Percentiles rank a stretch among this genome's conserved stretches.
phyloP scores from a whole-genome alignment of 2,888 invertebrate genomes.

The Calliphora vomitoria region DNA sequence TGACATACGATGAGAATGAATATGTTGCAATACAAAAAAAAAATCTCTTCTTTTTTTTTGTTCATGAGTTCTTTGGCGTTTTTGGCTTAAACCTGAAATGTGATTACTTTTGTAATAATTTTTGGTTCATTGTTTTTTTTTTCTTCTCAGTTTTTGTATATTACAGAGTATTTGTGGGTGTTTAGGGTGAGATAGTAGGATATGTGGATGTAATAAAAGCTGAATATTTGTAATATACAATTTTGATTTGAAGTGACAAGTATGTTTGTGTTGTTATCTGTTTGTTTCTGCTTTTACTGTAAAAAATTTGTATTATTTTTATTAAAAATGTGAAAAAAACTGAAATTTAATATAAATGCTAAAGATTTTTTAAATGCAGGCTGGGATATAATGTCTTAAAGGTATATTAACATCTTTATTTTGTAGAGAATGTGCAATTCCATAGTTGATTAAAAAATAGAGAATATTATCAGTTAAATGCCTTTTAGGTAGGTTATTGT shows the following conservation, averaged over 20 bases:
- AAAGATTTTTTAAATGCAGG: neutral
- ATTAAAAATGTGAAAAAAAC: neutral
- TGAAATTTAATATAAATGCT: neutral
- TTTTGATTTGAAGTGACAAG: constrained; percentile 69
- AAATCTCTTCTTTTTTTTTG: constrained; percentile 75
- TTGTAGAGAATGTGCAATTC: too few species aligned
- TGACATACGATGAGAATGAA: constrained; percentile 64
- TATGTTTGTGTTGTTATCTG: neutral
- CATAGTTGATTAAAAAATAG: neutral
- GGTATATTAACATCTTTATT: too few species aligned
- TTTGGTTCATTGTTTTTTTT: constrained; percentile 44
- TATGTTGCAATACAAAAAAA: constrained; percentile 64
- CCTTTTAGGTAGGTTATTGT: too few species aligned
- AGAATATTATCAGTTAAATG: too few species aligned
- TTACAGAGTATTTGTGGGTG: neutral
- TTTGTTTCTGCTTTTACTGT: neutral
- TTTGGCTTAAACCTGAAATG: constrained; percentile 74
- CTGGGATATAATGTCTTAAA: neutral
- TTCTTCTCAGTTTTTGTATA: constrained; percentile 13
- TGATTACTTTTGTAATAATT: constrained; percentile 78
- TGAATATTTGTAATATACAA: constrained; percentile 51
- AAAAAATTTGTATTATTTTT: constrained; percentile 10
- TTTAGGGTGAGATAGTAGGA: neutral
- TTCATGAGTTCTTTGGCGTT: constrained; percentile 54
- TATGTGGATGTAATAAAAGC: constrained; percentile 64